Base-by-base conservation (phyloP, 30 jellyfish, hydroid and myxozoan genomes). In the Morbakka virulenta region DNA sequence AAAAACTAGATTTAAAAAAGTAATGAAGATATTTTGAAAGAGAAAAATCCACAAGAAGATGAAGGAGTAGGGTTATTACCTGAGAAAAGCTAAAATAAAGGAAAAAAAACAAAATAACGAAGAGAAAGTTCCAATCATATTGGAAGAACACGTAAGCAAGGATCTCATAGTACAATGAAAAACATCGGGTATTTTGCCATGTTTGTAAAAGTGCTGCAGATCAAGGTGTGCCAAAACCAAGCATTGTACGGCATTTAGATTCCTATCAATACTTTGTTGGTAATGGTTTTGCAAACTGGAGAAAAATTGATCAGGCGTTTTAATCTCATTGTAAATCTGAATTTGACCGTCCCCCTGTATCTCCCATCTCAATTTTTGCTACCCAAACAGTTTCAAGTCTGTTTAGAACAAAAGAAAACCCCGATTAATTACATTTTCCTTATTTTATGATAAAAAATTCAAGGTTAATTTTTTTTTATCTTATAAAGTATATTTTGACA, bases 211-310 rank as follows among this genome's bases (percentile, higher is more conserved):
- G 69, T 33, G 70, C 81, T 33, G 32, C 3, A 69, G 23, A 69
- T 69, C 81, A 69, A 69, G 70, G 81, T 69, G 21, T 69, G 81
- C 81, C 34, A 69, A 69, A 69, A 68, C 70, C 81, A 69, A 69
- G 49, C 81, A 69, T 47, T 69, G 81, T 33, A 35, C 27, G 69
- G 31, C 81, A 69, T 11, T 23, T 69, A 35, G 81, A 69, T 32
- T 69, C 81, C 35, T 69, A 69, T 69, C 70, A 28, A 69, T 69
- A 48, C 69, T 33, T 69, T 69, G 81, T 30, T 28, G 78, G 17
- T 21, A 66, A 66, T 66, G 78, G 78, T 32, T 66, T 66, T 41
- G 69, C 70, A 35, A 35, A 69, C 49, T 69, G 81, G 69, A 69
- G 49, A 52, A 69, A 41, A 35, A 24, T 68, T 69, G 50, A 35